A percentile compares a stretch with the other conserved stretches of the same genome.
Evolutionary conservation across 2,797 vertebrate species (phyloP).

Genomic region (Thunnus albacares): DNA sequence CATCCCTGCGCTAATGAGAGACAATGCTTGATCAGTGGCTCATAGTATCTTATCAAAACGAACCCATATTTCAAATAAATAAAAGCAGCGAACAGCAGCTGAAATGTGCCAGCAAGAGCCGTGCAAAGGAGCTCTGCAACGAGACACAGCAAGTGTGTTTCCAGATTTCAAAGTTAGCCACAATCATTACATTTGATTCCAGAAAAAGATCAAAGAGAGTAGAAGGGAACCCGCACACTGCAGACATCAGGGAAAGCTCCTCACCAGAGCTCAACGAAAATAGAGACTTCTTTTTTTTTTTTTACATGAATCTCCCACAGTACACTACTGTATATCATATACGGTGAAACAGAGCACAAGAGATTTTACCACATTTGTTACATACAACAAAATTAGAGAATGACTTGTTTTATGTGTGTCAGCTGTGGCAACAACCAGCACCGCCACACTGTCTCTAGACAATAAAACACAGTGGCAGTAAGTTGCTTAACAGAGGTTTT

Average conservation of each 20-base stretch:
- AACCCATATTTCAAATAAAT: conserved; percentile 26
- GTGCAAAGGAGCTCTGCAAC: conserved; percentile 59
- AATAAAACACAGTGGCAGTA: conserved; percentile 63
- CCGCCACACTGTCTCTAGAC: conserved; percentile 67
- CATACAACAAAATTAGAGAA: conserved; percentile 56
- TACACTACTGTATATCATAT: neutral
- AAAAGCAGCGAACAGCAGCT: conserved; percentile 27
- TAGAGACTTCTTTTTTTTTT: conserved; percentile 47
- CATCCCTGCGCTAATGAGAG: neutral
- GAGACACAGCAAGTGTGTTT: conserved; percentile 69
- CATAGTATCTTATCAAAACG: conserved; percentile 19
- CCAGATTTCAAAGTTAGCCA: conserved; percentile 82
- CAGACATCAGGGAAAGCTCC: conserved; percentile 72
- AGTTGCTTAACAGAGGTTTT: conserved; percentile 46
- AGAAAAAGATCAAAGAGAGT: conserved; percentile 81
- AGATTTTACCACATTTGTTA: conserved; percentile 47
- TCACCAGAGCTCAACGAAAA: conserved; percentile 64
- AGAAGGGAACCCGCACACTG: conserved; percentile 65
- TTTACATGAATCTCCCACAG: conserved; percentile 41
- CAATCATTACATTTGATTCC: conserved; percentile 83
- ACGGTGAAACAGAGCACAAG: conserved; percentile 3
- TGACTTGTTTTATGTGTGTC: conserved; percentile 68
- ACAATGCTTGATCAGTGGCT: neutral
- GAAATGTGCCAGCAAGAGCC: conserved; percentile 38
- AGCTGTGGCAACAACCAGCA: conserved; percentile 61